Base-by-base conservation (phyloP, 2,797 vertebrate genomes). In the Chloroceryle inda region DNA sequence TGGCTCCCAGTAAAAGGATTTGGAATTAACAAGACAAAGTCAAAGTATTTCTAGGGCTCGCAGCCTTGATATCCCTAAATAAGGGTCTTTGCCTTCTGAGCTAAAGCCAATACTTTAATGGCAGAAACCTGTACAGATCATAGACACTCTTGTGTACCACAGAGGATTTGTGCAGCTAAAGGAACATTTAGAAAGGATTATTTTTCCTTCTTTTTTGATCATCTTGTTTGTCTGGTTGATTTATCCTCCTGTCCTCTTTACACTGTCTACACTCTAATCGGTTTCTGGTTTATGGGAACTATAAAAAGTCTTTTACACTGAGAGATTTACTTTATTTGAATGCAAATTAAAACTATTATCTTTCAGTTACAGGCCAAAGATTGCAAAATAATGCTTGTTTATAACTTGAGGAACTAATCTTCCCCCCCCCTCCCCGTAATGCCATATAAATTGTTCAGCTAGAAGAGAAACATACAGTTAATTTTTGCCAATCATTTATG, bases 281-380 rank as follows among this genome's bases (percentile, higher is more conserved):
- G 79, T 94, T 95, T 94, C 95, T 98, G 85, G 76, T 98, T 98
- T 97, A 98, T 97, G 95, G 40, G 91, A 91, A 97, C 93, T 96
- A 97, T 97, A 97, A 97, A 97, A 97, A 97, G 94, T 94, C 96
- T 93, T 97, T 96, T 97, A 92, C 87, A 92, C 66, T 95, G 80
- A 94, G 93, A 97, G 88, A 96, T 97, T 97, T 96, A 92, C 94
- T 98, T 98, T 97, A 97, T 97, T 95, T 97, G 97, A 98, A 98
- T 97, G 96, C 96, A 98, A 97, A 98, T 97, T 96, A 97, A 97
- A 98, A 97, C 96, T 97, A 95, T 97, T 97, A 94, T 96, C 89
- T 94, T 97, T 97, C 94, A 94, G 91, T 98, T 97, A 98, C 97
- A 97, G 96, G 97, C 96, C 97, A 98, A 97, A 97, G 97, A 97